Evolutionary conservation across 2,797 vertebrate species (phyloP).

Genomic region (Trematomus bernacchii): DNA sequence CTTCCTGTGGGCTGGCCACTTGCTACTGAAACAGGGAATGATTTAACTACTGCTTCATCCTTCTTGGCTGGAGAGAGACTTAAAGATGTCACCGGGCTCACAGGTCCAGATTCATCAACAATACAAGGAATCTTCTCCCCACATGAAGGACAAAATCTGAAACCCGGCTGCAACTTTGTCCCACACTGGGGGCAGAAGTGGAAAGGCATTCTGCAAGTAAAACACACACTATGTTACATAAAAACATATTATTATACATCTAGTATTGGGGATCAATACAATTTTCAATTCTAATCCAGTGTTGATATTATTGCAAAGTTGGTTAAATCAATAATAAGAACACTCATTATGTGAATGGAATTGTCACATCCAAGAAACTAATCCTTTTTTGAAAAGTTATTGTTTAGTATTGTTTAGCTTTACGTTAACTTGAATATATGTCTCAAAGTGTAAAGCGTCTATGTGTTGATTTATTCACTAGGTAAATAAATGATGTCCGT

Average conservation of each 20-base stretch:
- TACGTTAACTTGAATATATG: not conserved
- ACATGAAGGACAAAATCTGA: slow-evolving; percentile 91
- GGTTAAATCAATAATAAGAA: not conserved
- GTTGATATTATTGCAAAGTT: not conserved
- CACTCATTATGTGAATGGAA: not conserved
- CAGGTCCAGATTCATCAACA: slow-evolving; percentile 22
- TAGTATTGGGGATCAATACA: not conserved
- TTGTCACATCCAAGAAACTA: not conserved
- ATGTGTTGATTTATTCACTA: not conserved
- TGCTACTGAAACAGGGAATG: slow-evolving; percentile 14
- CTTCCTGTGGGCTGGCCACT: slow-evolving; percentile 10
- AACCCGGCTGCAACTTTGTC: slow-evolving; percentile 81
- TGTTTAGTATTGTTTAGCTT: not conserved
- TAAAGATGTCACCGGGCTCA: not conserved
- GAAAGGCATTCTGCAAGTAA: slow-evolving; percentile 81
- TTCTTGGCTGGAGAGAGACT: slow-evolving; percentile 5
- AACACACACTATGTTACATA: slow-evolving; percentile 11
- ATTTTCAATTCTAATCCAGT: not conserved
- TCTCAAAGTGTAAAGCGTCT: no score
- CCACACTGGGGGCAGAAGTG: slow-evolving; percentile 93
- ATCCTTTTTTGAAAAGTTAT: no score
- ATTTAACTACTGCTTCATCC: slow-evolving; percentile 1
- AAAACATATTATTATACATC: not conserved
- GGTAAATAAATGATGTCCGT: not conserved
- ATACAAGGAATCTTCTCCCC: slow-evolving; percentile 82